phyloP scores from a whole-genome alignment of 2,113 vertebrate genomes.

The Seriola quinqueradiata region DNA sequence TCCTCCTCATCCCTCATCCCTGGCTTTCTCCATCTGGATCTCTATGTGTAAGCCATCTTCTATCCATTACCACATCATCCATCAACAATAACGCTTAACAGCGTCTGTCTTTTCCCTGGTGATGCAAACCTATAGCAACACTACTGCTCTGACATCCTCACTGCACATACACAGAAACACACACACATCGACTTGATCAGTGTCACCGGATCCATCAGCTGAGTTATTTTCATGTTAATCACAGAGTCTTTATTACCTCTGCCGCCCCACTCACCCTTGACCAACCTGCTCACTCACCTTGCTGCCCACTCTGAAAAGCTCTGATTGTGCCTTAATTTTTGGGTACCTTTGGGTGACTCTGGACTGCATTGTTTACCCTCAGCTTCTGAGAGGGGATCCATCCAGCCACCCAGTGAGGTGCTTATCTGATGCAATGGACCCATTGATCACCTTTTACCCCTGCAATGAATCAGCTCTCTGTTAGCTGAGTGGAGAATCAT shows the following conservation, averaged over 20 bases:
- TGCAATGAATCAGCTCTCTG: slow-evolving; percentile 76
- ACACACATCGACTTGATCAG: slow-evolving; percentile 12
- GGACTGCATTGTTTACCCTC: slow-evolving; percentile 76
- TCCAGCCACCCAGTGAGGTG: slow-evolving; percentile 72
- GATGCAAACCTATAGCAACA: slow-evolving; percentile 24
- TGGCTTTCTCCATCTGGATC: slow-evolving; percentile 54
- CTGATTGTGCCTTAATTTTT: slow-evolving; percentile 71
- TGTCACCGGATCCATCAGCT: slow-evolving; percentile 60
- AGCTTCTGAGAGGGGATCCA: slow-evolving; percentile 57
- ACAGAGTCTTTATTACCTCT: slow-evolving; percentile 60
- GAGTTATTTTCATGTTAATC: slow-evolving; percentile 73
- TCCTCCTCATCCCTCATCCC: slow-evolving; percentile 39
- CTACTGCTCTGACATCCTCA: slow-evolving; percentile 15
- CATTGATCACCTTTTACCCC: slow-evolving; percentile 81
- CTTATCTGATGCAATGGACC: slow-evolving; percentile 84
- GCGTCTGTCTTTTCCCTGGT: slow-evolving; percentile 22
- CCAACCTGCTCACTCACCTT: slow-evolving; percentile 51
- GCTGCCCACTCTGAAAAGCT: slow-evolving; percentile 71
- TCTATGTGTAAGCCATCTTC: slow-evolving; percentile 53
- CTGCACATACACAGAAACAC: slow-evolving; percentile 23
- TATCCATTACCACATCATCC: slow-evolving; percentile 53
- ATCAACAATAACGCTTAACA: slow-evolving; percentile 54
- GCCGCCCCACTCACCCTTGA: slow-evolving; percentile 41
- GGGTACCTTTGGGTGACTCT: slow-evolving; percentile 75
- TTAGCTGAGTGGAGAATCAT: slow-evolving; percentile 65